These are phyloP conservation scores for Andrena bicolor DNA, from an alignment of 2,888 invertebrate genomes.

Conservation along the genomic window DNA sequence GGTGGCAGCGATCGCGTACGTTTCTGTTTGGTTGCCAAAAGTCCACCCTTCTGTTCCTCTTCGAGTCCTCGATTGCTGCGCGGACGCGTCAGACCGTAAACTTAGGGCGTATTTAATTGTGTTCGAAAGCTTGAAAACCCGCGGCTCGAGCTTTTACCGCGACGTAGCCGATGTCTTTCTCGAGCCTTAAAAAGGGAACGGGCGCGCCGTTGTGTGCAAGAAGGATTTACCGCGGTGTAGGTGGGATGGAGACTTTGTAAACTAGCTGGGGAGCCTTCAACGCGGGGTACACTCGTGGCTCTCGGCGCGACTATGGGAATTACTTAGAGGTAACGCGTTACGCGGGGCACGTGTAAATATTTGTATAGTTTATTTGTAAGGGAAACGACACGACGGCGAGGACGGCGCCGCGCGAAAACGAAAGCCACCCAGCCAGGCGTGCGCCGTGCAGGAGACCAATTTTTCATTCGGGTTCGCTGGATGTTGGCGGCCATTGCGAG, in stretches of 20 bases:
- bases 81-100: background rate
- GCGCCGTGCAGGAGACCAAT: slow-evolving; percentile 41
- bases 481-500: slow-evolving; percentile 1
- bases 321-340: slow-evolving; percentile 24
- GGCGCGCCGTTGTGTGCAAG: slow-evolving; percentile 3
- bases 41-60: too few species aligned
- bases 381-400: slow-evolving; percentile 7
- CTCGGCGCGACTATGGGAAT: slow-evolving; percentile 6
- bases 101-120: background rate
- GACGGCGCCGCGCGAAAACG: background rate
- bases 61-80: background rate
- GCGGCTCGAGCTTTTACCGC: background rate
- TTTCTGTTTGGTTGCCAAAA: too few species aligned
- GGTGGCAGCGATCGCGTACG: slow-evolving; percentile 1
- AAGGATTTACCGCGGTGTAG: slow-evolving; percentile 11
- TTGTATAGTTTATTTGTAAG: slow-evolving; percentile 79
- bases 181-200: slow-evolving; percentile 50
- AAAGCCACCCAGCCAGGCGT: too few species aligned
- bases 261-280: slow-evolving; percentile 21
- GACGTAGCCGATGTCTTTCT: slow-evolving; percentile 31
- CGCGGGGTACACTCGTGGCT: background rate
- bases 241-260: slow-evolving; percentile 20
- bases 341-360: slow-evolving; percentile 77
- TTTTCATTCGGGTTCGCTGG: slow-evolving; percentile 29
- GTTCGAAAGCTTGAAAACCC: background rate